These are phyloP conservation scores for Parazoanthus atlanticus DNA, from an alignment of 92 coral and sea anemone genomes.

Conservation along the genomic window DNA sequence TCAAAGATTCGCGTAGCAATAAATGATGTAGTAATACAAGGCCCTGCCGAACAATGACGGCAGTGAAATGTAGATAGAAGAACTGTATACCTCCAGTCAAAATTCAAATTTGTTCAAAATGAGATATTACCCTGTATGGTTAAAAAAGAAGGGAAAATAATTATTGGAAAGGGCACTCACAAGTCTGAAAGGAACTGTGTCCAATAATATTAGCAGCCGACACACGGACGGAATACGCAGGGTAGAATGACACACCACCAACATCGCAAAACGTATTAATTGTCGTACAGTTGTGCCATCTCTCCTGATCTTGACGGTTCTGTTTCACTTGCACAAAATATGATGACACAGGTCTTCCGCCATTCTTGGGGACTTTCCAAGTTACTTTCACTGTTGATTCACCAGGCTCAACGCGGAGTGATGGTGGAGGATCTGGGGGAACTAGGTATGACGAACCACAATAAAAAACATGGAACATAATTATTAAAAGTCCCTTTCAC, in stretches of 20 bases:
- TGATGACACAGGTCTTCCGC: constrained; percentile 31
- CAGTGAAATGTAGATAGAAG: no score
- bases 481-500: no score
- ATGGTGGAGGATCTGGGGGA: constrained; percentile 3
- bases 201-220: constrained; percentile 59
- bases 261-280: constrained; percentile 20
- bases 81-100: no score
- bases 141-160: background rate
- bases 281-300: constrained; percentile 48
- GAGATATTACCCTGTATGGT: no score
- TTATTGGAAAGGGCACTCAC: background rate
- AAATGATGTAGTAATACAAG: no score
- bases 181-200: constrained; percentile 1
- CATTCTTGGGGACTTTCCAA: constrained; percentile 40
- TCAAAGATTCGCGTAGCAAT: no score
- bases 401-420: constrained; percentile 48
- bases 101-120: no score
- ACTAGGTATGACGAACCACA: background rate
- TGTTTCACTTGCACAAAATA: constrained; percentile 40
- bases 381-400: constrained; percentile 26
- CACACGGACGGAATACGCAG: constrained; percentile 50
- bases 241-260: constrained; percentile 1
- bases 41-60: no score
- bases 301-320: constrained; percentile 6
- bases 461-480: background rate